Base-by-base conservation (phyloP, 2,797 vertebrate genomes). In the Cetoscarus ocellatus region DNA sequence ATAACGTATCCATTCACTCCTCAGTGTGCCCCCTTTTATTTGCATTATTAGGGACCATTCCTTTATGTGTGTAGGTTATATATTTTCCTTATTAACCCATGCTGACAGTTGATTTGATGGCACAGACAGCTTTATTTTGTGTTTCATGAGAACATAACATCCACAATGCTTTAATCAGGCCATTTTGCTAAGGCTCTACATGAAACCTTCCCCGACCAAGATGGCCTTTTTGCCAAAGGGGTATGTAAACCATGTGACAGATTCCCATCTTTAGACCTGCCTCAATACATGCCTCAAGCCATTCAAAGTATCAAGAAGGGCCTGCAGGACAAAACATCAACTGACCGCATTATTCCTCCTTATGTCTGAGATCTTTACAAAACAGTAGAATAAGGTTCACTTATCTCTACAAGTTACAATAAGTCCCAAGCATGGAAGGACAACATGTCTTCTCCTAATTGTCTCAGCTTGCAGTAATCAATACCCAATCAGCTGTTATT, bases 1-100 rank as follows among this genome's bases (percentile, higher is more conserved):
- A 86, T 91, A 88, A 82, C 79, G 64, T 86, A 67, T 81, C 38
- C 66, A 53, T 88, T 83, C 38, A 39, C 38, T 39, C 73, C 66
- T 73, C 70, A 64, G 73, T 61, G 73, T 79, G 49, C 39, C 48
- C 47, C 34, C 63, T 78, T 67, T 70, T 86, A 82, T 88, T 80
- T 76, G 34, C 61, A 63, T 63, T 68, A 75, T 75, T 57, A 36
- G 50, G 40, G 34, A 52, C 52, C 43, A 51, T 53, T 40, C 43
- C 14, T 44, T 63, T 69, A 74, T 77, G 14, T 58, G 17, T 80
- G 8, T 36, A 13, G 1, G 48, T 12, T 17, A 39, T 8, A 13
- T 14, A 47, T 65, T 54, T 36, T 55, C 17, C 44, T 67, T 1
- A 7, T n/a, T 82, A 50, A 53, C 56, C 64, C 63, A 38, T 38